Evolutionary conservation across 2,113 vertebrate species (phyloP).

Genomic region (Odocoileus virginianus): DNA sequence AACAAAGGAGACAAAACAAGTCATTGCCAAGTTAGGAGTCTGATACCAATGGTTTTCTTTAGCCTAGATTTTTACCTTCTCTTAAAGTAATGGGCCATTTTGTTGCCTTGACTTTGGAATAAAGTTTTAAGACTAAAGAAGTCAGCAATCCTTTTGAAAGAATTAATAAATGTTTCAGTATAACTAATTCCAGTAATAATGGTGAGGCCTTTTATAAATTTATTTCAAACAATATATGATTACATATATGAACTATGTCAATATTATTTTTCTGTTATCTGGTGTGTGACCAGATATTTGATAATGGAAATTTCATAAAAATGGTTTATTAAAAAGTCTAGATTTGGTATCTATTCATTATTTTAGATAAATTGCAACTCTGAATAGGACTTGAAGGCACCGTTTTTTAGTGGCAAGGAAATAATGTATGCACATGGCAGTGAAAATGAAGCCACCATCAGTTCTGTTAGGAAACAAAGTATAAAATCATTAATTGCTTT

Average conservation of each 20-base stretch:
- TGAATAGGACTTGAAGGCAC: conserved; percentile 22
- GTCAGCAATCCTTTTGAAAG: not conserved
- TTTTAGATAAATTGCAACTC: conserved; percentile 46
- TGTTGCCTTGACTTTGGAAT: conserved; percentile 31
- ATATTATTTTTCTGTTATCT: conserved; percentile 33
- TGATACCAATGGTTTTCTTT: not conserved
- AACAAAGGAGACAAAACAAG: not conserved
- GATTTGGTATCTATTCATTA: conserved; percentile 43
- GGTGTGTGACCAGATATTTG: not conserved
- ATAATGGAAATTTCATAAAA: conserved; percentile 30
- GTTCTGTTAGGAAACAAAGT: conserved; percentile 37
- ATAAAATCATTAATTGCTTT: conserved; percentile 42
- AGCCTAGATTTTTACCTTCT: not conserved
- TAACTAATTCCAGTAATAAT: conserved; percentile 12
- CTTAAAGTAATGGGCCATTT: not conserved
- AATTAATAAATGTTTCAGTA: not conserved
- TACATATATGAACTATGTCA: not conserved
- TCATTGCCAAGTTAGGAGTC: not conserved
- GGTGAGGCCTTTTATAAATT: not conserved
- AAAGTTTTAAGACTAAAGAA: conserved; percentile 16
- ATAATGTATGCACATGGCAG: conserved; percentile 30
- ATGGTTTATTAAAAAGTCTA: conserved; percentile 44
- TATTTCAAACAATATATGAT: not conserved
- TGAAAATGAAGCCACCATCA: conserved; percentile 29
- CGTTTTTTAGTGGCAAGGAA: conserved; percentile 40